Conservation (phyloP, 2,888 invertebrate species). For the Patella caerulea region DNA sequence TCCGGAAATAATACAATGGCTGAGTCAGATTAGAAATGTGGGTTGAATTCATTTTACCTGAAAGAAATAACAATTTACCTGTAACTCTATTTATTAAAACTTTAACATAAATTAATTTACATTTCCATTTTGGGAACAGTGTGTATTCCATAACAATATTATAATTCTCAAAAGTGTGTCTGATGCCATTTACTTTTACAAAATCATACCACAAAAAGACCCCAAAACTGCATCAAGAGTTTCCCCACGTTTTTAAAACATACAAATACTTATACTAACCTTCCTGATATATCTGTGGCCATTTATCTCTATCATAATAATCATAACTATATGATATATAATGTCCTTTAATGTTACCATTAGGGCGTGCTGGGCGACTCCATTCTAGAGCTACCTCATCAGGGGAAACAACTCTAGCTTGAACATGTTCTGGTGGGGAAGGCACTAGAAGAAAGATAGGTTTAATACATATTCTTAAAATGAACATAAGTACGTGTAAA, state of each 20-base stretch:
- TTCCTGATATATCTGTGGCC: slow-evolving; percentile 24
- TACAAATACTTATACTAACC: slow-evolving; percentile 14
- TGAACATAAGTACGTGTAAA: too few relatives aligned
- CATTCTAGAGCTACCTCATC: slow-evolving; percentile 15
- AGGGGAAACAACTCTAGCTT: slow-evolving; percentile 17
- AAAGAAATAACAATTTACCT: too few relatives aligned
- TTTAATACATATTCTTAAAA: too few relatives aligned
- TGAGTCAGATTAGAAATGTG: slow-evolving; percentile 23
- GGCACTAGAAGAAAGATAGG: background rate
- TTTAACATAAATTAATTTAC: too few relatives aligned
- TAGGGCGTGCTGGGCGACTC: slow-evolving; percentile 12
- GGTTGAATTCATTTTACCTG: slow-evolving; percentile 24
- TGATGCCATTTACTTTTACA: too few relatives aligned
- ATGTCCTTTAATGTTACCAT: slow-evolving; percentile 19
- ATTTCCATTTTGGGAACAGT: too few relatives aligned
- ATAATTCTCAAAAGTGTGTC: too few relatives aligned
- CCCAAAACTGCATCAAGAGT: too few relatives aligned
- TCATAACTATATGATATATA: slow-evolving; percentile 17
- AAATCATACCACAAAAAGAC: too few relatives aligned
- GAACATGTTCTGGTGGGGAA: slow-evolving; percentile 17
- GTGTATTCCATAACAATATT: too few relatives aligned
- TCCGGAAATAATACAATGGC: slow-evolving; percentile 25
- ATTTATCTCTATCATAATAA: background rate
- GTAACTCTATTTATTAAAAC: too few relatives aligned
- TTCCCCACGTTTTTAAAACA: too few relatives aligned